Conservation (phyloP, 2,888 invertebrate species). For the Macropis europaea region DNA sequence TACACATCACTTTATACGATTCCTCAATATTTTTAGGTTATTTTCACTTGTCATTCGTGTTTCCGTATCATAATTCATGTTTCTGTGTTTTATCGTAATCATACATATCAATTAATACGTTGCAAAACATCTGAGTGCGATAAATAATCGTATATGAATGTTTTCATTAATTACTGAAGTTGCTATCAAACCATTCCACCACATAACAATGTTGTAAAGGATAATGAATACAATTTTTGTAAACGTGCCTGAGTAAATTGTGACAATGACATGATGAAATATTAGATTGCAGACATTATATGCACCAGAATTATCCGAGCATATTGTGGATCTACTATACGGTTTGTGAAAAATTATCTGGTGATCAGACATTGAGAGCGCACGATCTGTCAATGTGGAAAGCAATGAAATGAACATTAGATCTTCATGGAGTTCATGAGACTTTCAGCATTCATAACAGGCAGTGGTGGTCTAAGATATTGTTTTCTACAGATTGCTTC, state of each 20-base stretch:
- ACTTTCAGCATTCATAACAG: constrained; percentile 82
- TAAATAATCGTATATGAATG: background rate
- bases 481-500: constrained; percentile 82
- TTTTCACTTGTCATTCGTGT: constrained; percentile 11
- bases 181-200: background rate
- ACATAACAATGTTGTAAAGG: background rate
- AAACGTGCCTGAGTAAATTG: background rate
- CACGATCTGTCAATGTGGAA: constrained; percentile 82
- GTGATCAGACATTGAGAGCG: constrained; percentile 77
- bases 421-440: constrained; percentile 80
- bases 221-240: background rate
- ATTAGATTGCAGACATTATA: constrained; percentile 87
- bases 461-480: constrained; percentile 84
- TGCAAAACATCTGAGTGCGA: background rate
- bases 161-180: constrained; percentile 7
- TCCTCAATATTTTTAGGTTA: constrained; percentile 46
- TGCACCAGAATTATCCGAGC: constrained; percentile 85
- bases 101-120: background rate
- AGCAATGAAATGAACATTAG: constrained; percentile 82
- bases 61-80: background rate
- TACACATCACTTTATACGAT: constrained; percentile 34
- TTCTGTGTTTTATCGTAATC: background rate
- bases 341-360: constrained; percentile 83
- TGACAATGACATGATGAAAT: background rate
- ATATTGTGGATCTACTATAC: constrained; percentile 86